Evolutionary conservation across 2,113 vertebrate genomes (phyloP), one percentile per base, ranked within the genome.

Genomic region (Odocoileus virginianus): DNA sequence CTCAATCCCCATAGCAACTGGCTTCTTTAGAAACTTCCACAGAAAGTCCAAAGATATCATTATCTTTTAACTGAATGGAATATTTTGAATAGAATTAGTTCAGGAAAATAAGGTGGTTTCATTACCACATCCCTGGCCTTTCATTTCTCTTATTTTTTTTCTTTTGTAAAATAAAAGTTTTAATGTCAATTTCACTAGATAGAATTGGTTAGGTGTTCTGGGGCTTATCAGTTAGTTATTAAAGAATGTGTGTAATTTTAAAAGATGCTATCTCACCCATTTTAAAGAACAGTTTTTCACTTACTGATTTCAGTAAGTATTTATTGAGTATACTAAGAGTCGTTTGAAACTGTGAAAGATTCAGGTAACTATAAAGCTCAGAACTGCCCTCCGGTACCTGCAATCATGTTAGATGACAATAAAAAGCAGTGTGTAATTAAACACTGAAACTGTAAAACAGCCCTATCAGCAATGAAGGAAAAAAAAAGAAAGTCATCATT

Each of bases 21-120:
- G 45, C 27, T 97, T 93, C 93, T 96, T 97, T 52, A 89, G 74
- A 96, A 98, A 97, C 57, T 55, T 94, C 64, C 58, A 84, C 33
- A 71, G 16, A 79, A 97, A 90, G 43, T 92, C 87, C 64, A 85
- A 94, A 96, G 94, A 95, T 90, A 87, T 5, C 74, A 3, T 57
- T 57, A 87, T 85, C 74, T 97, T 95, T 97, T 87, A 95, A 98
- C 45, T 64, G 45, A 97, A 94, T 11, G 83, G 40, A 95, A 58
- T 58, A 96, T 88, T 96, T 54, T 97, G 67, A 97, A 89, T 52
- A 97, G 76, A 96, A 94, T 90, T 84, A 74, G 27, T 84, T 84
- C 7, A 89, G 71, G 87, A 91, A 93, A 91, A 88, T 89, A 85
- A 95, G 11, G 45, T 74, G 40, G 64, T 87, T 97, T 95, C 30